Base-by-base conservation (phyloP, 2,888 invertebrate species). In the Hydroisotoma schaefferi region DNA sequence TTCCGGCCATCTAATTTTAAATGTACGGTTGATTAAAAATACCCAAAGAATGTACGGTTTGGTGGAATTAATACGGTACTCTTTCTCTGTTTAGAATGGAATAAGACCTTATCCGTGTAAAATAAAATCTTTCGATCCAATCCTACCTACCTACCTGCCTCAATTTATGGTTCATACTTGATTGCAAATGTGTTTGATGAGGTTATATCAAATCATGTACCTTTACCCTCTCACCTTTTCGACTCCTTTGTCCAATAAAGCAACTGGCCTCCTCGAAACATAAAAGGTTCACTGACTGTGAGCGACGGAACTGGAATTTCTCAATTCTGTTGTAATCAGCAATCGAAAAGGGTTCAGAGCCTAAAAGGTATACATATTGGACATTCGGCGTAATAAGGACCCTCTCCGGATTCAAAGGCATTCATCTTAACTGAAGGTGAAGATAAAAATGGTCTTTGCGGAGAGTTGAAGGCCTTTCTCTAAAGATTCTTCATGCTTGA, bases 361-460 rank as follows among this genome's bases (percentile, higher is more conserved):
- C 46, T 40, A 4, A 15, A 46, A 46, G 6, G 23, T 3, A n/a
- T n/a, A n/a, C n/a, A n/a, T n/a, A n/a, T n/a, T n/a, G n/a, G n/a
- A n/a, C n/a, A n/a, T n/a, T n/a, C n/a, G n/a, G n/a, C n/a, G n/a
- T 5, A 8, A 46, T 4, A 28, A 49, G 49, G 28, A 28, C 49
- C 23, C 28, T 28, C 3, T 25, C 25, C n/a, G n/a, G n/a, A n/a
- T n/a, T n/a, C n/a, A n/a, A n/a, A n/a, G n/a, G n/a, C 27, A 49
- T 49, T 49, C 49, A 49, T 49, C 49, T 49, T 49, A 49, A 49
- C 49, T 49, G 49, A 49, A 49, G 49, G 49, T 49, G 49, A 49
- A 49, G 49, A 49, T 49, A 49, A 49, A 49, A 49, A 49, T 49
- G 26, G 49, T 49, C 49, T 28, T 46, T 25, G 15, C n/a, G n/a